Base-by-base conservation (phyloP, 1,140 invertebrate species). In the Aphaenogaster ashmeadi region DNA sequence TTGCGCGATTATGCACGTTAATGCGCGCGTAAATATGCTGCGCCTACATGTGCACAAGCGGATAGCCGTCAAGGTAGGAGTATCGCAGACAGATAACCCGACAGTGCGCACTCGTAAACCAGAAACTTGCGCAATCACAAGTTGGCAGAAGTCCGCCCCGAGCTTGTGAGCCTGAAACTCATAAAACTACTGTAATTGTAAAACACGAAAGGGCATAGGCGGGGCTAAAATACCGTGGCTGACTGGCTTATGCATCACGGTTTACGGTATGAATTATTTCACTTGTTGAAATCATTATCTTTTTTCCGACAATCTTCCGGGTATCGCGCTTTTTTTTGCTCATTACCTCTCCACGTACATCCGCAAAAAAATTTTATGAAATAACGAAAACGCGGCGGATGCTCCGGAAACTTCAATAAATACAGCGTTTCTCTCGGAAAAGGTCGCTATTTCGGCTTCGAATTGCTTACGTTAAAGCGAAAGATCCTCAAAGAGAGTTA, bases 141-240 rank as follows among this genome's bases (percentile, higher is more conserved):
- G 91, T 93, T 93, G 92, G 88, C 86, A 83, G 89, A 93, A 93
- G 92, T 93, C 91, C 87, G 90, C 74, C 64, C 62, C 87, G 90
- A 89, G 62, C 84, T 83, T 79, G 90, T 52, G 91, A 80, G 79
- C 74, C 86, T 89, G 91, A 86, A 94, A 94, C 92, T 94, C 93
- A 94, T 94, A 94, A 94, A 94, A 94, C 93, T 93, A 93, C 90
- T 87, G 92, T 94, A 94, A 94, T 94, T 93, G 93, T 94, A 94
- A 94, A 93, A 94, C 92, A 93, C 90, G 91, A 93, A 92, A 91
- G 89, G 87, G 88, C 78, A 81, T 64, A 72, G 86, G 88, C 75
- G 88, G 67, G 71, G 38, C 79, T 75, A 47, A 81, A 90, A 87
- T 89, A 74, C 72, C 36, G 64, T 66, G 66, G 88, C 74, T 80